A percentile compares a stretch with the other conserved stretches of the same genome.
These are phyloP conservation scores for Oryzias javanicus DNA, from an alignment of 2,113 vertebrate species.

Conservation along the genomic window DNA sequence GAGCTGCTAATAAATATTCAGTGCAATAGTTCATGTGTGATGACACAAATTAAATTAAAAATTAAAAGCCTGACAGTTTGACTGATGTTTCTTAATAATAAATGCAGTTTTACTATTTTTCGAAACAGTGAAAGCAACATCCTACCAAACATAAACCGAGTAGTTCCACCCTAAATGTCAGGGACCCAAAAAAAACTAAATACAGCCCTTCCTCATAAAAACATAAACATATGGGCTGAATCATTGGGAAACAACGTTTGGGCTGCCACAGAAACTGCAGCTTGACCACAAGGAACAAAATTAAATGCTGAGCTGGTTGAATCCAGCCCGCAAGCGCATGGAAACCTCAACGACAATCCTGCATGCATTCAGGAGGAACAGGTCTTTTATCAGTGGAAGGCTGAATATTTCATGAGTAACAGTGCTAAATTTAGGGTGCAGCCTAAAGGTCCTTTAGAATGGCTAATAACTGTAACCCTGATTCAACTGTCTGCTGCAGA, in stretches of 20 bases:
- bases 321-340: slow-evolving; percentile 24
- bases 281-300: slow-evolving; percentile 9
- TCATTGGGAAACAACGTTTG: slow-evolving; percentile 32
- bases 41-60: background rate
- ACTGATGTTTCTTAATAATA: no score
- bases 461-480: slow-evolving; percentile 22
- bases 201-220: slow-evolving; percentile 13
- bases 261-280: slow-evolving; percentile 45
- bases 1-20: background rate
- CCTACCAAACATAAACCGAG: slow-evolving; percentile 26
- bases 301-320: background rate
- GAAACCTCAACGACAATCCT: slow-evolving; percentile 17
- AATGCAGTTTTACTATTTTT: slow-evolving; percentile 6
- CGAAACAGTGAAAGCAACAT: slow-evolving; percentile 38
- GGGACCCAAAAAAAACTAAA: slow-evolving; percentile 15
- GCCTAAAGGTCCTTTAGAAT: slow-evolving; percentile 24
- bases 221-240: slow-evolving; percentile 6
- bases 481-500: slow-evolving; percentile 7
- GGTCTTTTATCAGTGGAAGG: background rate
- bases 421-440: slow-evolving; percentile 61
- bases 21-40: background rate
- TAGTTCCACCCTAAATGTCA: slow-evolving; percentile 36
- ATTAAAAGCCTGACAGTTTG: background rate
- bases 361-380: slow-evolving; percentile 22
- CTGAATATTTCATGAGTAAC: slow-evolving; percentile 72